Base-by-base conservation (phyloP, 2,888 invertebrate species). In the Acrobasis repandana region DNA sequence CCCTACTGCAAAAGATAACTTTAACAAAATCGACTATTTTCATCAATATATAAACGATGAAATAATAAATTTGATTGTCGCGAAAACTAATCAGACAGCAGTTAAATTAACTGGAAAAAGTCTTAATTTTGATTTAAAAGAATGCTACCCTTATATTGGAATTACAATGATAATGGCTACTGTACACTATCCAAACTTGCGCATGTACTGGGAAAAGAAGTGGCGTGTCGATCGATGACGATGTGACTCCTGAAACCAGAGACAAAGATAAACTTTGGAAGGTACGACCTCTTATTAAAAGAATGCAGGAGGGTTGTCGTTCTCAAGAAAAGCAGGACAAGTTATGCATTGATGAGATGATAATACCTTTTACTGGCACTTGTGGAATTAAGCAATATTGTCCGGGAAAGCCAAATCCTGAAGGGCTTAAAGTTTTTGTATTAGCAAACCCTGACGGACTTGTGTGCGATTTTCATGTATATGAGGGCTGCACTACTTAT, bases 381-480 rank as follows among this genome's bases (percentile, higher is more conserved):
- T 9, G 52, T n/a, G n/a, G n/a, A n/a, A n/a, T 68, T 2, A 60
- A 58, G 36, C 68, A 68, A 52, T 65, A 65, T 57, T 61, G 63
- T 34, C 65, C 69, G 8, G 60, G 58, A 2, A 69, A 69, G 48
- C 66, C 63, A 1, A 65, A 69, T 34, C 68, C 67, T 5, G 52
- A 54, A n/a, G 67, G 69, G 0, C 28, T 71, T 1, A 69, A 69
- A 61, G 64, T 58, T 3, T 71, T 69, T 58, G 66, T 71, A 11
- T 60, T 66, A 20, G 67, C 71, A 2, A 62, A 61, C 9, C 66
- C n/a, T n/a, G n/a, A n/a, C n/a, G 65, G 67, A 9, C 16, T 65
- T 16, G 63, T 69, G 6, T 65, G 61, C n/a, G 64, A 69, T 56
- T 62, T 66, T 14, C 8, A 62, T 33, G 49, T 70, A 8, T 68